Base-by-base conservation (phyloP, 2,888 invertebrate genomes). In the Dicyrtoma fusca region DNA sequence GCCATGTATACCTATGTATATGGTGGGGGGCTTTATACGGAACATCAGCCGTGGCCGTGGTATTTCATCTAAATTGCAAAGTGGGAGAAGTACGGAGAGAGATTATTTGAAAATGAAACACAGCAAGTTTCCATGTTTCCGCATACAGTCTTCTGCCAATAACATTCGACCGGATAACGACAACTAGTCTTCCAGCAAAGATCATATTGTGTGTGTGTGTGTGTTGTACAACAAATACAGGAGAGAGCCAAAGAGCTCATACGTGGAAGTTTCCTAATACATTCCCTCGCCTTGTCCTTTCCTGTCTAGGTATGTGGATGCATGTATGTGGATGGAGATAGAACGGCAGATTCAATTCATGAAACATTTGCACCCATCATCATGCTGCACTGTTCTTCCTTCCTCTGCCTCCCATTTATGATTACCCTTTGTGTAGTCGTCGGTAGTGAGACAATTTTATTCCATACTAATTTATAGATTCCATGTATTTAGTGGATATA, bases 81-180 rank as follows among this genome's bases (percentile, higher is more conserved):
- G 68, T 25, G 62, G 62, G 42, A 47, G 47, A 64, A 19, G 14
- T 21, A 49, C 19, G 26, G 64, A 47, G n/a, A 64, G 62, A 71
- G 71, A 71, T 71, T 71, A 65, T 64, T 65, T 71, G 71, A 71
- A 64, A 71, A 65, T 71, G 71, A 65, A 71, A 71, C 55, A 71
- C 21, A 69, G 69, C 64, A 65, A 65, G 47, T 53, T 65, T 34
- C 65, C 49, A 49, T 65, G 47, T 63, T 66, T 66, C 66, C 42
- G 17, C 44, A 25, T 61, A 23, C 5, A 61, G 13, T 21, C 53
- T 66, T 66, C 51, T 66, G 66, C 53, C 66, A 53, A 66, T 66
- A 66, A 53, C 66, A 66, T 49, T 42, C 44, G 19, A 42, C 17
- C 34, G 61, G 61, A 14, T 61, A 61, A 61, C 61, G 61, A 61